phyloP scores from a whole-genome alignment of 2,113 vertebrate genomes.

The rat (Rattus norvegicus) region DNA sequence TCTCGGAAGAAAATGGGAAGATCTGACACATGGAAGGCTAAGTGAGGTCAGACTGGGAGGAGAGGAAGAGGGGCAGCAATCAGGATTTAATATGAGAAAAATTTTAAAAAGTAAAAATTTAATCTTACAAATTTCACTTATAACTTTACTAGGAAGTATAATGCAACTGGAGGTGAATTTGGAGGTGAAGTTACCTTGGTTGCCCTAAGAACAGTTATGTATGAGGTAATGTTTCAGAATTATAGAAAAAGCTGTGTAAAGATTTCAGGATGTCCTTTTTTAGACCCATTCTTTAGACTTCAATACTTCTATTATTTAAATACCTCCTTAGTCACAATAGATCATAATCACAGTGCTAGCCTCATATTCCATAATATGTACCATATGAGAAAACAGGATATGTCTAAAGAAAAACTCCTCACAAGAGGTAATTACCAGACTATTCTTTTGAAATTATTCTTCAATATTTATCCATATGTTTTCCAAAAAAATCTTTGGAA shows the following conservation, averaged over 20 bases:
- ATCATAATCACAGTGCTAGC: constrained; percentile 46
- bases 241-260: constrained; percentile 26
- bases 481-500: constrained; percentile 58
- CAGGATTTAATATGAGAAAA: too few relatives aligned
- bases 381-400: constrained; percentile 57
- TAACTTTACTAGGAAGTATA: background rate
- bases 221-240: background rate
- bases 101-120: background rate
- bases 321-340: background rate
- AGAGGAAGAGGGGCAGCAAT: too few relatives aligned
- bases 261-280: background rate
- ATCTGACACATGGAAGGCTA: too few relatives aligned
- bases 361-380: constrained; percentile 48
- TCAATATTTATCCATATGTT: constrained; percentile 53
- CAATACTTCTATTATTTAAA: constrained; percentile 53
- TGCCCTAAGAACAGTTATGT: background rate
- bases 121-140: background rate
- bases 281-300: background rate
- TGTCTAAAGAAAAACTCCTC: constrained; percentile 60
- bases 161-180: background rate
- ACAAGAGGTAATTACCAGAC: constrained; percentile 40
- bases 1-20: too few relatives aligned
- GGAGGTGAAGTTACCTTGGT: background rate
- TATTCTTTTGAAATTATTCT: constrained; percentile 17
- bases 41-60: too few relatives aligned